Base-by-base conservation (phyloP, 1,140 invertebrate species). In the Musca vetustissima region DNA sequence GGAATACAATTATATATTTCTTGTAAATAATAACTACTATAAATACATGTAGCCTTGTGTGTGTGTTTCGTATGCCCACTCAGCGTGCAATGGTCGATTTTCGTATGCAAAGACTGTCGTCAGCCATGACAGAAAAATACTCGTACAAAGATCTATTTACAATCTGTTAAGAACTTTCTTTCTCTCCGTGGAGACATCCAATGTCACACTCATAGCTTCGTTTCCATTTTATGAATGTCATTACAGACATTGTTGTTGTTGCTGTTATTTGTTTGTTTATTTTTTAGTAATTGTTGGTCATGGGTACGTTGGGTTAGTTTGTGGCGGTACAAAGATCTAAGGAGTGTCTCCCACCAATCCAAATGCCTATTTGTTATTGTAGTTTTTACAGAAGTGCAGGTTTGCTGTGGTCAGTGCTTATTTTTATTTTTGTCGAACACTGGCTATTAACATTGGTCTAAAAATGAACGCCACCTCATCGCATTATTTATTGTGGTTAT, bases 321-420 rank as follows among this genome's bases (percentile, higher is more conserved):
- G n/a, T n/a, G n/a, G 57, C 57, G 57, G 57, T 61, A 61, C 57
- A 61, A 61, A 61, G 57, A 61, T 61, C 57, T 61, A 61, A 61
- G 57, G 57, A 61, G 57, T 61, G 57, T 21, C 57, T 61, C 36
- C 7, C 6, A 43, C 36, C 36, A 43, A 11, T 43, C 6, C 11
- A 43, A 43, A 43, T 43, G 36, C 13, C 2, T 43, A 8, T 43
- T 9, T 4, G 9, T n/a, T n/a, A n/a, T n/a, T n/a, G n/a, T n/a
- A n/a, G n/a, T n/a, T n/a, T n/a, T 9, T 32, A 32, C 28, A 32
- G 3, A 32, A 9, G 4, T 9, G 28, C 28, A 32, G 28, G 28
- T 32, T 4, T 32, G 28, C n/a, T n/a, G n/a, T n/a, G n/a, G n/a
- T n/a, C n/a, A n/a, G n/a, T n/a, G n/a, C n/a, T n/a, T n/a, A n/a